A percentile compares a stretch with the other conserved stretches of the same genome.
phyloP scores from a whole-genome alignment of 2,888 invertebrate species.

The Chymomyza amoena region DNA sequence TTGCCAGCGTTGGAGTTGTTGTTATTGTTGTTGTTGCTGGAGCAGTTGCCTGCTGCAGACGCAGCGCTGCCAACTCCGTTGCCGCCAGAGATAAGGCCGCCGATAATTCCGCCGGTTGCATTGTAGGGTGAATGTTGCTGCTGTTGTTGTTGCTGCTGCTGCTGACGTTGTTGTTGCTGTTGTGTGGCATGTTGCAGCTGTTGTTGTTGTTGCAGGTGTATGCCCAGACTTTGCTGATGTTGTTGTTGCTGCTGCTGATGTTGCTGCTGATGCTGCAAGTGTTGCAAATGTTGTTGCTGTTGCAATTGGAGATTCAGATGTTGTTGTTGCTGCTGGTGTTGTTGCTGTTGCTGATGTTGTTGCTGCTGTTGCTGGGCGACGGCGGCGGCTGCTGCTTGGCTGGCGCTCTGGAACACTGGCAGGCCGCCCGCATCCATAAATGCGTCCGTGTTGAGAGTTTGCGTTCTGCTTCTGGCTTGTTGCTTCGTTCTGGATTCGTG shows the following conservation, averaged over 20 bases:
- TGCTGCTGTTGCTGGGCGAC: constrained; percentile 75
- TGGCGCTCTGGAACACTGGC: constrained; percentile 80
- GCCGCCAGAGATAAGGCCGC: constrained; percentile 75
- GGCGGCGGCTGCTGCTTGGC: constrained; percentile 78
- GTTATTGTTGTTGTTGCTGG: constrained; percentile 32
- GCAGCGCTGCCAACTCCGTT: constrained; percentile 73
- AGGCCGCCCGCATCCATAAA: constrained; percentile 80
- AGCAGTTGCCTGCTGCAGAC: constrained; percentile 41
- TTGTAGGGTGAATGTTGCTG: constrained; percentile 72
- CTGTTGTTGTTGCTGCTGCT: constrained; percentile 45
- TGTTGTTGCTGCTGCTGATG: constrained; percentile 66
- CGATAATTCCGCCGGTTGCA: constrained; percentile 68
- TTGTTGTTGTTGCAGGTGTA: constrained; percentile 41
- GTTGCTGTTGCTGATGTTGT: constrained; percentile 73
- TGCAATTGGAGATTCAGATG: constrained; percentile 73
- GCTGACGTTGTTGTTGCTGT: constrained; percentile 46
- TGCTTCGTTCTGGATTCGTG: constrained; percentile 66
- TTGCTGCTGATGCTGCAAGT: constrained; percentile 75
- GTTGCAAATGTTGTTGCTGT: constrained; percentile 73
- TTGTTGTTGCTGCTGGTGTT: constrained; percentile 79
- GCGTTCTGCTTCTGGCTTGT: constrained; percentile 60
- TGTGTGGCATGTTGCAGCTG: constrained; percentile 28
- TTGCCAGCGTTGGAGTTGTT: constrained; percentile 35
- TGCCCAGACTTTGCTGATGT: constrained; percentile 66
- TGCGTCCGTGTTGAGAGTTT: constrained; percentile 67